Conservation (phyloP, 2,113 vertebrate genomes). For the Chloebia gouldiae region DNA sequence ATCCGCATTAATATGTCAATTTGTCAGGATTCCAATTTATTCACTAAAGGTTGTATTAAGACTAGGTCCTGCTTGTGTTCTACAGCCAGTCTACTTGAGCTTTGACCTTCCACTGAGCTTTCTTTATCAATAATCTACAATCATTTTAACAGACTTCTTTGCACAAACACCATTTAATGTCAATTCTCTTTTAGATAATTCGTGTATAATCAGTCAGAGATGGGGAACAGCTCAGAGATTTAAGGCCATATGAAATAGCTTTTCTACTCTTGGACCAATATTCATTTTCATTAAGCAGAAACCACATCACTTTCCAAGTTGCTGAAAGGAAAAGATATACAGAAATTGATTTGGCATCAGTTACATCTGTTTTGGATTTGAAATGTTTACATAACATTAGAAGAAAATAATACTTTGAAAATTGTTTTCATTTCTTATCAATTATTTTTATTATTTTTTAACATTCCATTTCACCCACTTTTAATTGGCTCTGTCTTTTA, state of each 20-base stretch:
- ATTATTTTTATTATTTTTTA: slow-evolving; percentile 4
- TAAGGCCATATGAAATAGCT: not conserved
- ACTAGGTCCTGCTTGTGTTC: not conserved
- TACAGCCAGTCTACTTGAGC: not conserved
- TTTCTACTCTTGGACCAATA: slow-evolving; percentile 45
- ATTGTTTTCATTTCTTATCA: slow-evolving; percentile 16
- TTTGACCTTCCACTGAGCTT: not conserved
- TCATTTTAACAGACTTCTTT: not conserved
- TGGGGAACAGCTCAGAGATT: slow-evolving; percentile 19
- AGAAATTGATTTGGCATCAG: slow-evolving; percentile 45
- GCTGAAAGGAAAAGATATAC: slow-evolving; percentile 33
- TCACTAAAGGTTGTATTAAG: not conserved
- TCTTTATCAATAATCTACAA: not conserved
- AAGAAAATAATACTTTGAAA: slow-evolving; percentile 53
- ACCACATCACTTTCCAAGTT: slow-evolving; percentile 51
- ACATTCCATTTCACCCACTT: not conserved
- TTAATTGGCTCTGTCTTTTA: not conserved
- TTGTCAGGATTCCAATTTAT: not conserved
- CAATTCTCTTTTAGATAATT: not conserved
- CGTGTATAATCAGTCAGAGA: not conserved
- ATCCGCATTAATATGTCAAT: not conserved
- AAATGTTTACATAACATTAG: slow-evolving; percentile 57
- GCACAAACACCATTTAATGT: not conserved
- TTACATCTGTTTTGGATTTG: slow-evolving; percentile 66
- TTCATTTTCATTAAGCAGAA: slow-evolving; percentile 65